phyloP scores from a whole-genome alignment of 2,888 invertebrate species.

The Alentia gelatinosa region DNA sequence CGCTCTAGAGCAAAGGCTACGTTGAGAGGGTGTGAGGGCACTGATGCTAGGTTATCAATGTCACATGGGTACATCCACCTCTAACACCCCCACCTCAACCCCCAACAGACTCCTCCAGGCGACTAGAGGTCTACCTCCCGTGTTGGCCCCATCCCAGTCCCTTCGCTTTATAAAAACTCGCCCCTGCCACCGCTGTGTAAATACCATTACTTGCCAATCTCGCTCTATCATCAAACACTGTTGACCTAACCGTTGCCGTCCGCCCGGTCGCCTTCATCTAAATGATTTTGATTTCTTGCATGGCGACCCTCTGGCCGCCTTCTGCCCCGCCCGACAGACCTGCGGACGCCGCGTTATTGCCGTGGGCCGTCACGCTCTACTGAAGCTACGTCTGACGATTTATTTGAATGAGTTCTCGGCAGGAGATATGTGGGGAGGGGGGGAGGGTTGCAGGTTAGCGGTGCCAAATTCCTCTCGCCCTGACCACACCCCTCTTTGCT shows the following conservation, averaged over 20 bases:
- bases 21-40: background rate
- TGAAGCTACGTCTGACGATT: background rate
- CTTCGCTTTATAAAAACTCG: background rate
- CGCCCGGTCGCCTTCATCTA: background rate
- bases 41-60: too few relatives aligned
- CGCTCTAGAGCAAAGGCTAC: background rate
- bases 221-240: constrained; percentile 37
- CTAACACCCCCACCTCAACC: too few relatives aligned
- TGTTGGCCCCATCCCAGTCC: background rate
- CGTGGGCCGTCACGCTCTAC: background rate
- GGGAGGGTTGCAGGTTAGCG: background rate
- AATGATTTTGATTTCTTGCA: constrained; percentile 53
- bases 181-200: background rate
- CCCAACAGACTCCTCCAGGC: too few relatives aligned
- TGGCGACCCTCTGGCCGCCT: constrained; percentile 29
- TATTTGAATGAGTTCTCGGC: constrained; percentile 23
- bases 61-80: too few relatives aligned
- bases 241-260: constrained; percentile 32
- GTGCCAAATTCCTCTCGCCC: too few relatives aligned
- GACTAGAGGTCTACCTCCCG: background rate
- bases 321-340: background rate
- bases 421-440: background rate
- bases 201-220: constrained; percentile 43
- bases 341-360: background rate
- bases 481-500: too few relatives aligned